Percentiles rank a stretch among this genome's conserved stretches.
Conservation (phyloP, 2,888 invertebrate genomes). For the Andrena marginata region DNA sequence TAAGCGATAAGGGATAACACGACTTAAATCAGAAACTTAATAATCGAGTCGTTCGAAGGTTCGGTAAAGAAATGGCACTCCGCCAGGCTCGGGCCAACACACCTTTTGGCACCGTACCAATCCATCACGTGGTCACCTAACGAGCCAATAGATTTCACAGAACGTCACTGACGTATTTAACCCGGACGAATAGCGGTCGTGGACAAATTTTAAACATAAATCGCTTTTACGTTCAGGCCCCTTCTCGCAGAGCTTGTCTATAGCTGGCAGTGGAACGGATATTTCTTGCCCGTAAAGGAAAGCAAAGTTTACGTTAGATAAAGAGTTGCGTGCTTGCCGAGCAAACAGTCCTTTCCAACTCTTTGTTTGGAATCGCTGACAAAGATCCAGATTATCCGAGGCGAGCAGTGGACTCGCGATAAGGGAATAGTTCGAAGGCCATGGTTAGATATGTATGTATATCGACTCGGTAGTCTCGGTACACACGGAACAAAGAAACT, state of each 20-base stretch:
- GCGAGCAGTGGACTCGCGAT: slow-evolving; percentile 62
- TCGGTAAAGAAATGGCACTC: slow-evolving; percentile 56
- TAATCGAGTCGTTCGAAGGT: slow-evolving; percentile 55
- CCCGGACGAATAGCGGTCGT: slow-evolving; percentile 63
- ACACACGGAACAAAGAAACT: slow-evolving; percentile 51
- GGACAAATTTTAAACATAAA: slow-evolving; percentile 38
- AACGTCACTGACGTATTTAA: slow-evolving; percentile 64
- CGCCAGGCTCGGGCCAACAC: slow-evolving; percentile 45
- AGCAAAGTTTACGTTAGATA: slow-evolving; percentile 81
- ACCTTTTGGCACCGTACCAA: slow-evolving; percentile 57
- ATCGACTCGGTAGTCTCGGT: background rate
- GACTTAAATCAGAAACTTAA: slow-evolving; percentile 38
- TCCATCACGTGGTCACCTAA: slow-evolving; percentile 57
- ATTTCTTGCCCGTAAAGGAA: slow-evolving; percentile 70
- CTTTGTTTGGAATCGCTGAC: slow-evolving; percentile 80
- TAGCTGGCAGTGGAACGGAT: too few relatives aligned
- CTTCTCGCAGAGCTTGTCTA: background rate
- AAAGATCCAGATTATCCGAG: slow-evolving; percentile 73
- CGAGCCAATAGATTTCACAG: slow-evolving; percentile 65
- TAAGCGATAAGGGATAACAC: slow-evolving; percentile 7
- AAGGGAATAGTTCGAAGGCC: slow-evolving; percentile 72
- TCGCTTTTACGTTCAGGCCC: background rate
- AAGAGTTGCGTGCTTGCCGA: slow-evolving; percentile 76
- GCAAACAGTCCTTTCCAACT: slow-evolving; percentile 74
- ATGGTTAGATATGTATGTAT: slow-evolving; percentile 29